Evolutionary conservation across 2,113 vertebrate genomes (phyloP).

Genomic region (Callocephalon fimbriatum): DNA sequence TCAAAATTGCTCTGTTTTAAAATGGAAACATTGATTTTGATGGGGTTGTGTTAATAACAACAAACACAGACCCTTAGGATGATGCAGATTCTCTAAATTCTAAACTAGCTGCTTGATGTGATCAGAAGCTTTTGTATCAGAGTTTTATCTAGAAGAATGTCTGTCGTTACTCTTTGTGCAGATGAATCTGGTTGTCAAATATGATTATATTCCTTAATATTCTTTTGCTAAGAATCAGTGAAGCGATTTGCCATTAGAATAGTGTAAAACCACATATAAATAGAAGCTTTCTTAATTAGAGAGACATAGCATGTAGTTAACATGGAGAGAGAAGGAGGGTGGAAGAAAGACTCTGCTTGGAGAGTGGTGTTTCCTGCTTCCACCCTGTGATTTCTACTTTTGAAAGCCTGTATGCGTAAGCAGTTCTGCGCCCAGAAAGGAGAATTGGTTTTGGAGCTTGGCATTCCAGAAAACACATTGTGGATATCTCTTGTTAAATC

Average conservation of each 20-base stretch:
- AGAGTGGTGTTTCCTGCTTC: not conserved
- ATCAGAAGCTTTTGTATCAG: not conserved
- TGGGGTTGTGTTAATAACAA: not conserved
- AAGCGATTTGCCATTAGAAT: not conserved
- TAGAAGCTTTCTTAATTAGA: not conserved
- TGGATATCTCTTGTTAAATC: not conserved
- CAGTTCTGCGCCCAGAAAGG: not conserved
- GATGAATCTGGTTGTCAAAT: not conserved
- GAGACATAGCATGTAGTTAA: fast-evolving
- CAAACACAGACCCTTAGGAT: not conserved
- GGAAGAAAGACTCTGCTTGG: not conserved
- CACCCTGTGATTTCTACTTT: not conserved
- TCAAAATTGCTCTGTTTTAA: not conserved
- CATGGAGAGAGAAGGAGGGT: not conserved
- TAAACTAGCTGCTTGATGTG: not conserved
- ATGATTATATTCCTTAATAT: not conserved
- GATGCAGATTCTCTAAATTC: not conserved
- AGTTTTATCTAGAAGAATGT: not conserved
- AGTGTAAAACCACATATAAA: not conserved
- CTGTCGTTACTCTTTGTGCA: not conserved
- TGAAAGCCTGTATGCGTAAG: not conserved
- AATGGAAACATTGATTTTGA: not conserved
- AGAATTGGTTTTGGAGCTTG: not conserved
- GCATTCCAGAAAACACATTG: not conserved
- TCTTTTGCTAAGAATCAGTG: not conserved